phyloP scores from a whole-genome alignment of 2,888 invertebrate species.

The Phortica okadai region DNA sequence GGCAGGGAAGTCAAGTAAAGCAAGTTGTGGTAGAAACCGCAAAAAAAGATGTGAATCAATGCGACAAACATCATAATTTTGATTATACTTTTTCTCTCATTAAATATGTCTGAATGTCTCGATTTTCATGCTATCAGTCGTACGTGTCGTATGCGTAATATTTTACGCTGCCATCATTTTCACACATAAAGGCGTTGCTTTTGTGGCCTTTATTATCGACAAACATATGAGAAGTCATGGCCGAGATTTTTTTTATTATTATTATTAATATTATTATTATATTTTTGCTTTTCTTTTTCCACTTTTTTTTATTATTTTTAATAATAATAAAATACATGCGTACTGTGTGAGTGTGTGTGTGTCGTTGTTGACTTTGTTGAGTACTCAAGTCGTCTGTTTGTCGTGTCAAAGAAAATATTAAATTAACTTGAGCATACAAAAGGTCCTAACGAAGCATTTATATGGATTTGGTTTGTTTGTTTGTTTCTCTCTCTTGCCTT shows the following conservation, averaged over 20 bases:
- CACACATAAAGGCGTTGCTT: background rate
- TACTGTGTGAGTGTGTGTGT: background rate
- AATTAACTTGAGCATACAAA: constrained; percentile 62
- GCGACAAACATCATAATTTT: constrained; percentile 7
- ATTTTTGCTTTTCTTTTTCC: too few relatives aligned
- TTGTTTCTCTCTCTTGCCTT: background rate
- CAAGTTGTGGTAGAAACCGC: too few relatives aligned
- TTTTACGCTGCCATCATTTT: background rate
- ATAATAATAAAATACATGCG: background rate
- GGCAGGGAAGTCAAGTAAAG: too few relatives aligned
- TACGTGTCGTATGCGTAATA: background rate
- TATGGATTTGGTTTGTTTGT: constrained; percentile 39
- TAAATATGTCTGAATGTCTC: background rate
- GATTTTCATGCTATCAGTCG: background rate
- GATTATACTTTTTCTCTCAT: background rate
- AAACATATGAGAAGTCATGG: constrained; percentile 2
- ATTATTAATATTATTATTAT: too few relatives aligned
- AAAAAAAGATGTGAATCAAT: background rate
- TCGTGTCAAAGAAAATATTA: constrained; percentile 56
- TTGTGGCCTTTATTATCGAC: constrained; percentile 1
- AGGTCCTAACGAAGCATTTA: constrained; percentile 67
- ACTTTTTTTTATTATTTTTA: background rate
- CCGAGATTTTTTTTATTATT: background rate
- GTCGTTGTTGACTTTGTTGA: background rate
- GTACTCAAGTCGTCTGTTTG: background rate